phyloP scores from a whole-genome alignment of 1,140 invertebrate genomes.

The Bombus fervidus region DNA sequence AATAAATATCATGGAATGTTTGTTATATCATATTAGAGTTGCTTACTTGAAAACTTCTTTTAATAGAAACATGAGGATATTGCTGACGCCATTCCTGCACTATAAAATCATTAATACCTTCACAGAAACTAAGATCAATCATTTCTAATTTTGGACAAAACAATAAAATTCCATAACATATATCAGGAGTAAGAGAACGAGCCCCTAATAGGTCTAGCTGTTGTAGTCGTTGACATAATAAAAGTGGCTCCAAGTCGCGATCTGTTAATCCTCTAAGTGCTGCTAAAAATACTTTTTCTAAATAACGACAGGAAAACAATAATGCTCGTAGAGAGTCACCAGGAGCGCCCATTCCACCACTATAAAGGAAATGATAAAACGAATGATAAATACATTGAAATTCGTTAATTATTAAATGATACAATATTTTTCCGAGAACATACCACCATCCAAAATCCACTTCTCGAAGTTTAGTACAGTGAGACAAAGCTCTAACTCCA shows the following conservation, averaged over 20 bases:
- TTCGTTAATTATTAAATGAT: background rate
- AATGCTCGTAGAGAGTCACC: slow-evolving; percentile 82
- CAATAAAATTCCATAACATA: slow-evolving; percentile 85
- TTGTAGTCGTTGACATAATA: slow-evolving; percentile 86
- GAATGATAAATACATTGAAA: background rate
- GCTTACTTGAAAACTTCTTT: slow-evolving; percentile 80
- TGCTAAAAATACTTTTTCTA: slow-evolving; percentile 90
- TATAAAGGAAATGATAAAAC: slow-evolving; percentile 61
- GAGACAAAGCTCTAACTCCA: slow-evolving; percentile 87
- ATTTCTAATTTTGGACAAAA: slow-evolving; percentile 85
- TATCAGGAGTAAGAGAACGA: slow-evolving; percentile 87
- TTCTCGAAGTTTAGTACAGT: slow-evolving; percentile 89
- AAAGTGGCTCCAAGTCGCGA: slow-evolving; percentile 87
- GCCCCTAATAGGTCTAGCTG: slow-evolving; percentile 93
- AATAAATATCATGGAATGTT: slow-evolving; percentile 38
- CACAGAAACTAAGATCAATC: slow-evolving; percentile 94
- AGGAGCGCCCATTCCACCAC: slow-evolving; percentile 81
- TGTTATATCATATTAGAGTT: background rate
- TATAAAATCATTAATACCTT: slow-evolving; percentile 88
- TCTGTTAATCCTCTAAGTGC: slow-evolving; percentile 90
- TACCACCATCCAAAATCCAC: slow-evolving; percentile 96
- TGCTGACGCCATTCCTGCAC: slow-evolving; percentile 84
- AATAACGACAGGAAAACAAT: slow-evolving; percentile 83
- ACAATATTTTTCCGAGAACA: slow-evolving; percentile 73
- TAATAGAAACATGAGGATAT: slow-evolving; percentile 86